Conservation (phyloP, 64 coral and sea anemone genomes). For the Trachythela sp. region DNA sequence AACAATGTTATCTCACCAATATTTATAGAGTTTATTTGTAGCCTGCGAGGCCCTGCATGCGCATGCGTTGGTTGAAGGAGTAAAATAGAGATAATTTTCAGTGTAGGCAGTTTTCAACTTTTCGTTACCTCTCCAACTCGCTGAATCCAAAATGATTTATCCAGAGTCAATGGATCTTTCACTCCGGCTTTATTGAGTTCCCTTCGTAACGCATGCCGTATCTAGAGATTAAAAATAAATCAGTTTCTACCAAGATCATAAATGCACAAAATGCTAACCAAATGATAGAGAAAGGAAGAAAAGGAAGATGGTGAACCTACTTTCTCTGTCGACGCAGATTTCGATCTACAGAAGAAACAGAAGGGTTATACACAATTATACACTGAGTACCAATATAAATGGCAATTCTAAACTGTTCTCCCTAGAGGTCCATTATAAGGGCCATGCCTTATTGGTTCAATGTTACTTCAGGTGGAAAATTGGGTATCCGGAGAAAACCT, state of each 20-base stretch:
- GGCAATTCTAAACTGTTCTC: too few relatives aligned
- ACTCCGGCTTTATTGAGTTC: conserved; percentile 94
- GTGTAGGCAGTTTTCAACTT: too few relatives aligned
- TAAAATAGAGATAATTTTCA: too few relatives aligned
- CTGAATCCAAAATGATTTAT: conserved; percentile 99
- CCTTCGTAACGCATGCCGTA: conserved; percentile 68
- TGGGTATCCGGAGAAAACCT: too few relatives aligned
- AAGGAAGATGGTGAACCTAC: conserved; percentile 13
- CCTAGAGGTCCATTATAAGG: too few relatives aligned
- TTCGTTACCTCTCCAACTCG: conserved; percentile 93
- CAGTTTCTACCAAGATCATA: too few relatives aligned
- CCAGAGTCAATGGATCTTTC: conserved; percentile 77
- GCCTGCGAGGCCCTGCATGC: too few relatives aligned
- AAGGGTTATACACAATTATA: not conserved
- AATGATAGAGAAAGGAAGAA: not conserved
- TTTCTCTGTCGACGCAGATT: conserved; percentile 77
- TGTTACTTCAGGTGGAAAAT: too few relatives aligned
- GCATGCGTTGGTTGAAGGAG: too few relatives aligned
- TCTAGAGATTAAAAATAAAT: conserved; percentile 38
- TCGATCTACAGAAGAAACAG: conserved; percentile 47
- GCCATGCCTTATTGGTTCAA: too few relatives aligned
- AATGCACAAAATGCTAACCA: not conserved
- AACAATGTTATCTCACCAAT: too few relatives aligned
- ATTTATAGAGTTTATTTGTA: too few relatives aligned
- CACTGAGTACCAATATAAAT: not conserved